Evolutionary conservation across 2,113 vertebrate species (phyloP).

Genomic region (Microcebus griseorufus): DNA sequence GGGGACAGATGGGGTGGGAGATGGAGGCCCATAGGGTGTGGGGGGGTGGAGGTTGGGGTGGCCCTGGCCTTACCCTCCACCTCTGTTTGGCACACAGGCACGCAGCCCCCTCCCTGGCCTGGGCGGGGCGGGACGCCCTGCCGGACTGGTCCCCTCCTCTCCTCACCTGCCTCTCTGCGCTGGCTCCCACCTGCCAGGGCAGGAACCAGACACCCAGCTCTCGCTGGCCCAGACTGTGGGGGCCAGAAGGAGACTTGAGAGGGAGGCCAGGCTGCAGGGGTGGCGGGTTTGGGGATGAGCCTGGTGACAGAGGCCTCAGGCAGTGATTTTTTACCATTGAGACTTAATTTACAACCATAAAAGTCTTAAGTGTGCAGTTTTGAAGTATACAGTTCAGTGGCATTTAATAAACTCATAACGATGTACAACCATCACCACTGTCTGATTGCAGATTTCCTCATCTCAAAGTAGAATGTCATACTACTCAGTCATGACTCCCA

Average conservation of each 20-base stretch:
- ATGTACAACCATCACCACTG: too few relatives aligned
- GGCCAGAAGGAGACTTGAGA: background rate
- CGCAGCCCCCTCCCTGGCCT: background rate
- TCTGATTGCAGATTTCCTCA: too few relatives aligned
- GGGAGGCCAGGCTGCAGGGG: background rate
- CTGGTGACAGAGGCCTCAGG: background rate
- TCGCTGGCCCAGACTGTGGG: background rate
- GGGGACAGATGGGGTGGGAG: background rate
- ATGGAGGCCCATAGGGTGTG: background rate
- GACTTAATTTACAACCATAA: too few relatives aligned
- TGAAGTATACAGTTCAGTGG: background rate
- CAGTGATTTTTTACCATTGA: too few relatives aligned
- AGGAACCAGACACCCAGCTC: background rate
- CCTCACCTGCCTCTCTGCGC: background rate
- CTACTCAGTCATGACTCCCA: too few relatives aligned
- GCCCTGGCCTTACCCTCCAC: too few relatives aligned
- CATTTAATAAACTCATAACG: background rate
- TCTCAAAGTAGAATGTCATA: too few relatives aligned
- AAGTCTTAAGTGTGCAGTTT: too few relatives aligned
- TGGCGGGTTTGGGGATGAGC: too few relatives aligned
- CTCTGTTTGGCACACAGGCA: too few relatives aligned
- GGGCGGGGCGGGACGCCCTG: background rate
- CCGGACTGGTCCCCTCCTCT: too few relatives aligned
- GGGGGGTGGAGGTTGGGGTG: background rate
- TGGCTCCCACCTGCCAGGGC: background rate